phyloP scores from a whole-genome alignment of 1,140 invertebrate species.

The Drosophila navojoa region DNA sequence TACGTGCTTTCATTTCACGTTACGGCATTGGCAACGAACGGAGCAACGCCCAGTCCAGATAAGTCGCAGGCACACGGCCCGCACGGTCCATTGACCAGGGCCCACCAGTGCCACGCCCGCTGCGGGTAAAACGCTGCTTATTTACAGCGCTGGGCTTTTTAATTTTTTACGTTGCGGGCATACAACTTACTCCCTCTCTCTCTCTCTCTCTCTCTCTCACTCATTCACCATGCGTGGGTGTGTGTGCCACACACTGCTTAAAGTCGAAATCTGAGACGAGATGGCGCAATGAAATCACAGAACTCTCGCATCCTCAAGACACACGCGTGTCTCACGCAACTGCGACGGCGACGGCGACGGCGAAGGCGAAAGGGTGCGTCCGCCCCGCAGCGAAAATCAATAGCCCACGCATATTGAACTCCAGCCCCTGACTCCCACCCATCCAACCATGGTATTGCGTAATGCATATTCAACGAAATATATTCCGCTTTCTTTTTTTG shows the following conservation, averaged over 20 bases:
- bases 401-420: conserved; percentile 48
- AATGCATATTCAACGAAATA: conserved; percentile 66
- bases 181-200: conserved; percentile 13
- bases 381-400: conserved; percentile 51
- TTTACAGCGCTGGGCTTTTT: conserved; percentile 63
- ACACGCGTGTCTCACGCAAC: neutral
- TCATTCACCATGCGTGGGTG: too few relatives aligned
- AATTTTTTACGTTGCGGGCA: conserved; percentile 71
- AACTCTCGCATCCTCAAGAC: conserved; percentile 37
- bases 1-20: conserved; percentile 81
- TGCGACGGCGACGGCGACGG: conserved; percentile 3
- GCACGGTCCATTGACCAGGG: conserved; percentile 73
- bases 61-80: conserved; percentile 53
- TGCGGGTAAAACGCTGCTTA: conserved; percentile 52
- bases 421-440: neutral
- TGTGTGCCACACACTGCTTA: conserved; percentile 35
- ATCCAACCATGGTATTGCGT: conserved; percentile 8
- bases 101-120: conserved; percentile 12
- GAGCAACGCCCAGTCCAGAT: conserved; percentile 30
- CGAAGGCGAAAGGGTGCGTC: conserved; percentile 46
- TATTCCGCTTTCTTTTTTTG: conserved; percentile 41
- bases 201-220: too few relatives aligned
- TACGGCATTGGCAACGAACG: conserved; percentile 37
- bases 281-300: conserved; percentile 30
- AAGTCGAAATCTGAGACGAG: conserved; percentile 61